These are phyloP conservation scores for Anguilla obscura DNA, from an alignment of 2,797 vertebrate species.

Conservation along the genomic window DNA sequence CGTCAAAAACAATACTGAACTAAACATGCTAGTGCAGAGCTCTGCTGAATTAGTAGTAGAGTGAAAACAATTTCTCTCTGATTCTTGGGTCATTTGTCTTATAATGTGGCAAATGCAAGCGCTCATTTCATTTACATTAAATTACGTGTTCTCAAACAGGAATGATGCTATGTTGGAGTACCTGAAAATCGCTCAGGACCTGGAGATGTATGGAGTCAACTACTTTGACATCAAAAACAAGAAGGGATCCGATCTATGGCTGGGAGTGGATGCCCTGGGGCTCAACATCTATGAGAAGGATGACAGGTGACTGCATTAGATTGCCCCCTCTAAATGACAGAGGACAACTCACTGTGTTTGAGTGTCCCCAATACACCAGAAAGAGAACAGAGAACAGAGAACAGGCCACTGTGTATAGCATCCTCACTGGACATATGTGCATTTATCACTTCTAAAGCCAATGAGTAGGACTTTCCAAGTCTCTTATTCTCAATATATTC, in stretches of 20 bases:
- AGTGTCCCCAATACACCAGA: not conserved
- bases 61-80: not conserved
- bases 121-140: not conserved
- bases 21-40: not conserved
- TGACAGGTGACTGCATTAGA: slow-evolving; percentile 79
- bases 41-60: not conserved
- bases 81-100: not conserved
- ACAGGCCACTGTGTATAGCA: not conserved
- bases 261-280: slow-evolving; percentile 93
- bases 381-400: not conserved
- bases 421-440: not conserved
- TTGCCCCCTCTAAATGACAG: not conserved
- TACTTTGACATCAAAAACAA: slow-evolving; percentile 99
- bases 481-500: too few species aligned
- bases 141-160: slow-evolving; percentile 57
- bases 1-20: not conserved
- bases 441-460: too few species aligned
- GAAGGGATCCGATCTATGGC: slow-evolving; percentile 93
- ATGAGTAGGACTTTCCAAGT: too few species aligned
- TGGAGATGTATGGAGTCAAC: slow-evolving; percentile 99
- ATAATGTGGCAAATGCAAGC: not conserved
- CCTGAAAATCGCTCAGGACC: slow-evolving; percentile 95
- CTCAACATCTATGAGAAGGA: slow-evolving; percentile 96
- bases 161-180: slow-evolving; percentile 95
- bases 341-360: not conserved